Percentiles rank a stretch among this genome's conserved stretches.
These are phyloP conservation scores for Lithosia quadra DNA, from an alignment of 2,888 invertebrate species.

Conservation along the genomic window DNA sequence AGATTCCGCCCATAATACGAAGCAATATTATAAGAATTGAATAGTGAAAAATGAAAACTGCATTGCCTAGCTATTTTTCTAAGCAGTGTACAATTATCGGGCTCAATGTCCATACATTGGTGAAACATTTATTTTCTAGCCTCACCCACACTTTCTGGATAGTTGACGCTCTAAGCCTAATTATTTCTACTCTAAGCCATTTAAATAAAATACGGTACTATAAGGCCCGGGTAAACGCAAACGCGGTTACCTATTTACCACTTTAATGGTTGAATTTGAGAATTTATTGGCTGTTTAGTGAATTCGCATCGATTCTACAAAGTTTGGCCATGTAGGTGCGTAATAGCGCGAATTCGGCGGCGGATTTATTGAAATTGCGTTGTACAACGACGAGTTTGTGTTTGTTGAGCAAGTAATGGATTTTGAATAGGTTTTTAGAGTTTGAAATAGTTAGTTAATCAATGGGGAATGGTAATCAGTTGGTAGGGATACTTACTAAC, in stretches of 20 bases:
- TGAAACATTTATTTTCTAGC: too few relatives aligned
- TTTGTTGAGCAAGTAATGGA: constrained; percentile 21
- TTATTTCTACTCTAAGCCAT: constrained; percentile 39
- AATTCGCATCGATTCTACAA: constrained; percentile 41
- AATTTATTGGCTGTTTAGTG: constrained; percentile 49
- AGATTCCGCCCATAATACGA: too few relatives aligned
- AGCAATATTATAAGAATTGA: too few relatives aligned
- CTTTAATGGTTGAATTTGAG: constrained; percentile 44
- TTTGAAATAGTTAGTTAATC: constrained; percentile 7
- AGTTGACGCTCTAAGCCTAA: constrained; percentile 39
- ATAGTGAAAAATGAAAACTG: too few relatives aligned
- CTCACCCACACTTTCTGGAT: constrained; percentile 32
- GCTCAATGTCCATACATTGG: too few relatives aligned
- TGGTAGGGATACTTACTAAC: not conserved
- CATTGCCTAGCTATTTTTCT: too few relatives aligned
- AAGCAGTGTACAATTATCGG: too few relatives aligned
- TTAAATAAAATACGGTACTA: constrained; percentile 47
- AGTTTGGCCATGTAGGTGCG: constrained; percentile 38
- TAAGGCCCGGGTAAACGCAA: constrained; percentile 25
- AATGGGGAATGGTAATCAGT: not conserved
- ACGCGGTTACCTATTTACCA: constrained; percentile 48
- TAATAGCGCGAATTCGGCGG: constrained; percentile 22
- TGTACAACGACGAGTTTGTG: constrained; percentile 22
- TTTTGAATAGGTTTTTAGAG: constrained; percentile 19
- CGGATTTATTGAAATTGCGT: constrained; percentile 27